Conservation (phyloP, 2,888 invertebrate genomes). For the Dryocosmus kuriphilus region DNA sequence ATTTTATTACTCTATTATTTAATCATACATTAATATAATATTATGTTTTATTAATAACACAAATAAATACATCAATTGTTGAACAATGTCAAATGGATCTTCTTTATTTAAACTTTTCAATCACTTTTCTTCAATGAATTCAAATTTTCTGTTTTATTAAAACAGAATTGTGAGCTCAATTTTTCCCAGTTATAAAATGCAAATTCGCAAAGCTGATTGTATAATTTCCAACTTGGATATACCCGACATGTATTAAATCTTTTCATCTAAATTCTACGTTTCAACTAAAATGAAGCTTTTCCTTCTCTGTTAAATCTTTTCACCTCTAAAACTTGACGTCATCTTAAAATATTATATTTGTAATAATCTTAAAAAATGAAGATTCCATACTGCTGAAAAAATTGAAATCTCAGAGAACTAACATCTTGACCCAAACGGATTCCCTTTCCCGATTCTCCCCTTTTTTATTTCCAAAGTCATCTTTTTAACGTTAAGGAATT, state of each 20-base stretch:
- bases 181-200: not conserved
- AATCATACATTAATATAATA: not conserved
- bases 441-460: not conserved
- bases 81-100: not conserved
- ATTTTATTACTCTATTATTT: not conserved
- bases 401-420: too few species aligned
- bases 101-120: conserved; percentile 1
- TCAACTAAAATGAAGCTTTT: not conserved
- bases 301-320: not conserved
- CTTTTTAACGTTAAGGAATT: not conserved
- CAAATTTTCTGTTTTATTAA: conserved; percentile 6
- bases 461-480: conserved; percentile 20
- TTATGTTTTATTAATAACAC: not conserved
- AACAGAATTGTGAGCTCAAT: not conserved
- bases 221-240: not conserved
- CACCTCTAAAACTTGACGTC: not conserved
- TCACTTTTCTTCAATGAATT: not conserved
- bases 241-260: not conserved
- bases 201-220: not conserved
- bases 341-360: not conserved
- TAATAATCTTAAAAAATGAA: not conserved
- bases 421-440: conserved; percentile 15
- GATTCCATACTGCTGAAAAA: not conserved
- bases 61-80: not conserved
- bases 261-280: not conserved